Evolutionary conservation across 2,888 invertebrate genomes (phyloP), one percentile per base, ranked within the genome.

Genomic region (Chelonus formosanus): DNA sequence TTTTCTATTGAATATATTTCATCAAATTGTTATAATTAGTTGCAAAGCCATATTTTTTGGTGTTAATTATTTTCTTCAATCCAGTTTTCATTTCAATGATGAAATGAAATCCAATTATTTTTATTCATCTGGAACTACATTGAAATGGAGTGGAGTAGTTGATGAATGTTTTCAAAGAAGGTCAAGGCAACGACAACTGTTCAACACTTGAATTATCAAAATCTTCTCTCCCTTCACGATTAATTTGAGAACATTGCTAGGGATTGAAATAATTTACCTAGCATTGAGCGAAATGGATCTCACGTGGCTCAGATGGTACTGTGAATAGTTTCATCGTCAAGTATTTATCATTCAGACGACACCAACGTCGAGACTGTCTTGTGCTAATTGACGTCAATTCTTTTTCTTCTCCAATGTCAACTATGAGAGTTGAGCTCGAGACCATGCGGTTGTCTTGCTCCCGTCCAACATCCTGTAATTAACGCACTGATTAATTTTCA

Each of bases 181-280:
- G 55, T 55, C 35, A 40, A 10, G n/a, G 36, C 20, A 55, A 40
- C 40, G 36, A 10, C 55, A 32, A 31, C 32, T 52, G 52, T 34
- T 52, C 52, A 40, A 40, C n/a, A 53, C 8, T 20, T 20, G 34
- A 35, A 53, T 32, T 5, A 35, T 35, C 53, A 35, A 34, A 35
- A 34, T 53, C 32, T 34, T 6, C n/a, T 32, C 10, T 34, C 32
- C 31, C 67, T 67, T 67, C 67, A 76, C 78, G 78, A 78, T 78
- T 78, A 78, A 77, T 78, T 75, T 70, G 70, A 72, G 73, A 72
- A 69, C 70, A 69, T 74, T 70, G 63, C 70, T 60, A 62, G 64
- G 69, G 71, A 76, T 74, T 71, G 70, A 71, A 71, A 73, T 75
- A 75, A 74, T 77, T 76, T 76, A 72, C 73, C 74, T 76, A 77